Base-by-base conservation (phyloP, 2,797 vertebrate genomes). In the Centropyge bicolor region DNA sequence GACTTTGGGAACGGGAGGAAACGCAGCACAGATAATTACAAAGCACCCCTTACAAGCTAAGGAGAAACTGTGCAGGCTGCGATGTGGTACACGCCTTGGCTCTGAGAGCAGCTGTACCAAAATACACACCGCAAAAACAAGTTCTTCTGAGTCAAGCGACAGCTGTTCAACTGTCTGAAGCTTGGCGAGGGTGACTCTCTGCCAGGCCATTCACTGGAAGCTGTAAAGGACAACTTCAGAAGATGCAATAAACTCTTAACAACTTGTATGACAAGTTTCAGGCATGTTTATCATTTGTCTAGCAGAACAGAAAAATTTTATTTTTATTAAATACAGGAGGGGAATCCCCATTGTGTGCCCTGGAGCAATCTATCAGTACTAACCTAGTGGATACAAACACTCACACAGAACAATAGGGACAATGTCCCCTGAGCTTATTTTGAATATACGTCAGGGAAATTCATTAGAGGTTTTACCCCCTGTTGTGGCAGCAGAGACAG, bases 81-180 rank as follows among this genome's bases (percentile, higher is more conserved):
- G 48, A 48, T 60, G 64, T 40, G 54, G 20, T 46, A 43, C 10
- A 49, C 0, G 19, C 5, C 36, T 65, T 56, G 59, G 48, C 45
- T 65, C 41, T 43, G 51, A 74, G 43, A 40, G 48, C 40, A 63
- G 56, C 10, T 0, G 2, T 5, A 69, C 81, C n/a, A 57, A 83
- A 77, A 79, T 81, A 80, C 20, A 81, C 48, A 63, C 64, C 59
- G 75, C 65, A 71, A 74, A 63, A 65, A 62, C 56, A 65, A 66
- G 48, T 36, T 74, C 35, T 13, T 71, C 38, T 19, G 46, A 71
- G 64, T 76, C 84, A 80, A 67, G 41, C 24, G 0, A 19, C 78
- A 79, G 74, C 74, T 78, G 74, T 60, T 61, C 51, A n/a, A 31
- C 51, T 14, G 16, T 57, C 22, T 83, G 70, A 74, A 73, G 54